Evolutionary conservation across 2,797 vertebrate genomes (phyloP).

Genomic region (Myotis findleyi): DNA sequence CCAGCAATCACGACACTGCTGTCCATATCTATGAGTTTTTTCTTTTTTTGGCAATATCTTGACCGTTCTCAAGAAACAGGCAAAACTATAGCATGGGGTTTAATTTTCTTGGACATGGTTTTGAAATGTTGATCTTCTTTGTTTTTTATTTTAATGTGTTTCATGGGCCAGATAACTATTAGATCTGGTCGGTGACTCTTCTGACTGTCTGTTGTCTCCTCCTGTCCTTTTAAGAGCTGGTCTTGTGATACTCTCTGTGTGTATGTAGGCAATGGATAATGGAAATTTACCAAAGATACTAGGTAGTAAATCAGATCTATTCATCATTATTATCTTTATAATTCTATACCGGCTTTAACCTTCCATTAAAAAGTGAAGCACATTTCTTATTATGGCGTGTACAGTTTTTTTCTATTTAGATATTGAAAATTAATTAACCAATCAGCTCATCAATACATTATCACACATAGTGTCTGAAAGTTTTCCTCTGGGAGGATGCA

Average conservation of each 20-base stretch:
- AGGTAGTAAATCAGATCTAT: neutral
- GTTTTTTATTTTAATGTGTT: neutral
- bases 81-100: neutral
- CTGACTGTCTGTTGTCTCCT: neutral
- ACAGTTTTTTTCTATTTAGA: neutral
- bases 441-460: neutral
- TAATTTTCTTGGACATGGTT: neutral
- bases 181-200: neutral
- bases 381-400: neutral
- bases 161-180: neutral
- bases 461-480: neutral
- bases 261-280: neutral
- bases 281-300: neutral
- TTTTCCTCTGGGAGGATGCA: neutral
- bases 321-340: neutral
- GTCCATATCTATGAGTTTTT: neutral
- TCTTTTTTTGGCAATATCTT: neutral
- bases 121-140: conserved; percentile 52
- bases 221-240: neutral
- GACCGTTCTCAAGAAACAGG: neutral
- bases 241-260: neutral
- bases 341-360: neutral
- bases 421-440: neutral
- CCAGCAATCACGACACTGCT: neutral
- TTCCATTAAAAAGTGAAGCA: neutral